Evolutionary conservation across 2,113 vertebrate genomes (phyloP).

Genomic region (Asarcornis scutulata): DNA sequence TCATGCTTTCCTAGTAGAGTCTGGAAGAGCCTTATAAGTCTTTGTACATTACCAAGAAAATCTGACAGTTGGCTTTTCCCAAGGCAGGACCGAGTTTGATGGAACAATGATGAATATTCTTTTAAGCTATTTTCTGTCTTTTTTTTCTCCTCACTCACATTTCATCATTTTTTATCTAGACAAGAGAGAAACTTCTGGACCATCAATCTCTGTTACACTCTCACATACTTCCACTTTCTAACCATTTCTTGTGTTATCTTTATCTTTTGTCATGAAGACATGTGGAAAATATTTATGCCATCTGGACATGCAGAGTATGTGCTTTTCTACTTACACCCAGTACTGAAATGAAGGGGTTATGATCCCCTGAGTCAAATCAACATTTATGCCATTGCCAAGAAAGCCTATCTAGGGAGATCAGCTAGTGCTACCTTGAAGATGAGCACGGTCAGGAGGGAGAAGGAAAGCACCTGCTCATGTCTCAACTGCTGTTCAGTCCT

Average conservation of each 20-base stretch:
- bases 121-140: conserved; percentile 4
- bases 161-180: conserved; percentile 32
- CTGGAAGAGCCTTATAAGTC: not conserved
- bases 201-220: conserved; percentile 15
- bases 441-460: not conserved
- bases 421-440: not conserved
- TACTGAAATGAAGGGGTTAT: conserved; percentile 14
- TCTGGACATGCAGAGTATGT: conserved; percentile 19
- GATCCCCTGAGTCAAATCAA: not conserved
- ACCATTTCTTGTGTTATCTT: conserved; percentile 53
- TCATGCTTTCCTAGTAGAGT: not conserved
- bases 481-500: not conserved
- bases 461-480: not conserved
- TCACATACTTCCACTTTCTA: conserved; percentile 19
- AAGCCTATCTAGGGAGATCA: not conserved
- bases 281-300: conserved; percentile 45
- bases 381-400: not conserved
- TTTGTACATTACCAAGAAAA: not conserved
- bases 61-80: not conserved
- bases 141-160: not conserved
- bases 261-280: conserved; percentile 66
- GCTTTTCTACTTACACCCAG: conserved; percentile 5
- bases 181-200: conserved; percentile 47
- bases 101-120: conserved; percentile 9
- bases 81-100: conserved; percentile 2